Percentiles rank a stretch among this genome's conserved stretches.
Evolutionary conservation across 2,888 invertebrate species (phyloP).

Genomic region (Chrysolina haemoptera): DNA sequence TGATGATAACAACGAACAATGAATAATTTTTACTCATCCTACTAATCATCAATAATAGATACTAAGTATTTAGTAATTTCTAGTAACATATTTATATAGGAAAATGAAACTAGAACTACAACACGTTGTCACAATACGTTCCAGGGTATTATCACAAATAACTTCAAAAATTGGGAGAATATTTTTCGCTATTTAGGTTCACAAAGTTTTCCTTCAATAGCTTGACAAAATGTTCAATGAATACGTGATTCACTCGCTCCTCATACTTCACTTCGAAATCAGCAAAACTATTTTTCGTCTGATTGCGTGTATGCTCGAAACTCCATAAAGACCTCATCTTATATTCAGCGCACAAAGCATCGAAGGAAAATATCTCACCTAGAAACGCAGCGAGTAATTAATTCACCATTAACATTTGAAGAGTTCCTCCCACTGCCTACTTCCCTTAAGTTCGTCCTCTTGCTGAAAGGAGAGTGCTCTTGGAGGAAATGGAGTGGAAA

Average conservation of each 20-base stretch:
- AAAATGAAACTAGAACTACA: no score
- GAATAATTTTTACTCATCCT: no score
- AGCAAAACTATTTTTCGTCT: constrained; percentile 1
- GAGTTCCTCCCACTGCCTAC: constrained; percentile 48
- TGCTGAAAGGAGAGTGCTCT: constrained; percentile 53
- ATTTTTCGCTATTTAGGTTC: background rate
- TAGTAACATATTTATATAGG: no score
- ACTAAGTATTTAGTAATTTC: no score
- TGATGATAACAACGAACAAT: no score
- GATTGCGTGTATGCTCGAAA: background rate
- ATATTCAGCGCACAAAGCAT: constrained; percentile 21
- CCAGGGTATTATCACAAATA: no score
- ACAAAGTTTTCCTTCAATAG: background rate
- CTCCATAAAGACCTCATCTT: constrained; percentile 12
- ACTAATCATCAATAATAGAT: no score
- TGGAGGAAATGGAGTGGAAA: constrained; percentile 60
- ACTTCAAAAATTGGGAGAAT: no score
- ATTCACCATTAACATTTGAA: constrained; percentile 58
- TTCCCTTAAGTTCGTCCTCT: constrained; percentile 50
- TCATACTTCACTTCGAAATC: background rate
- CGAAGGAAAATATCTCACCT: constrained; percentile 36
- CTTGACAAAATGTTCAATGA: background rate
- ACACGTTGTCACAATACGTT: no score
- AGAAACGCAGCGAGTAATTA: constrained; percentile 52
- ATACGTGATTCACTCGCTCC: background rate